These are phyloP conservation scores for Rhinolophus ferrumequinum DNA, from an alignment of 2,113 vertebrate genomes.

Conservation along the genomic window DNA sequence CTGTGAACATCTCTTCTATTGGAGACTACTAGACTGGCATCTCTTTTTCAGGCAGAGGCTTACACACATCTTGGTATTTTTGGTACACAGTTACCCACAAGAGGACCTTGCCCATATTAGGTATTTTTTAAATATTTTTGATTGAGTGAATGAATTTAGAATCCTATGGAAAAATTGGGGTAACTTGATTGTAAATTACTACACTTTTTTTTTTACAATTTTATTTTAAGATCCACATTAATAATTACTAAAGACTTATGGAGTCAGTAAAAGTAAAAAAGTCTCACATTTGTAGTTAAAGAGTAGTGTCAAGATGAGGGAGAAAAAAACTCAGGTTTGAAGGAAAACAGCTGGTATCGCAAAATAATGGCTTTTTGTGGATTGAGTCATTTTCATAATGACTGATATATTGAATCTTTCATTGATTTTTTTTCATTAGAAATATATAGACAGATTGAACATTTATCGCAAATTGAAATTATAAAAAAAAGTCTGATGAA, in stretches of 20 bases:
- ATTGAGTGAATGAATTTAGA: constrained; percentile 30
- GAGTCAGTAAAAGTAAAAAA: background rate
- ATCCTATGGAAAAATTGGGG: constrained; percentile 17
- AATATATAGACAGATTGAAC: background rate
- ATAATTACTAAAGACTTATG: background rate
- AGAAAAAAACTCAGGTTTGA: background rate
- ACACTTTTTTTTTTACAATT: constrained; percentile 6
- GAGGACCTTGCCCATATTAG: background rate
- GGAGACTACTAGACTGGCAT: background rate
- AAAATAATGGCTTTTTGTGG: background rate
- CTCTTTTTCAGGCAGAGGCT: background rate
- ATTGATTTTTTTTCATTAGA: constrained; percentile 18
- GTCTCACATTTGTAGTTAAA: background rate
- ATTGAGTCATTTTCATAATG: background rate
- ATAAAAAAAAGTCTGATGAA: background rate
- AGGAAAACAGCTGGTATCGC: constrained; percentile 29
- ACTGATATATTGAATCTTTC: background rate
- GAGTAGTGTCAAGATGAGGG: background rate
- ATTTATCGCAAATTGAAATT: constrained; percentile 19
- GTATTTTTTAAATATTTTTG: constrained; percentile 32
- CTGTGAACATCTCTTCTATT: background rate
- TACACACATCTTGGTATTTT: background rate
- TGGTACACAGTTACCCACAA: constrained; percentile 4
- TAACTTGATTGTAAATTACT: constrained; percentile 14
- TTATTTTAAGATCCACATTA: constrained; percentile 31